Conservation (phyloP, 2,888 invertebrate genomes). For the Sericinus montela region DNA sequence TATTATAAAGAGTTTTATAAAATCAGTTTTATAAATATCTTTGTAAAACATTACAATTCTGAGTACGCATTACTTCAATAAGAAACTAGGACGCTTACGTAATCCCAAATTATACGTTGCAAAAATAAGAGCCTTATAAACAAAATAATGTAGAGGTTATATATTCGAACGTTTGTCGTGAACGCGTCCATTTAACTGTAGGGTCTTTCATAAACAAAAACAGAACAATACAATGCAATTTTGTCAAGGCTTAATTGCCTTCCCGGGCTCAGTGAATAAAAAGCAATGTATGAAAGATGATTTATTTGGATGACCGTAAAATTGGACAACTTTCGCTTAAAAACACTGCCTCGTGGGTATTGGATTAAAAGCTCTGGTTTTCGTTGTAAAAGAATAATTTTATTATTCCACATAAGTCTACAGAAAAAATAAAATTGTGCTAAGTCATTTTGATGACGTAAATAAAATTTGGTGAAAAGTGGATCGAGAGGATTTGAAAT, state of each 20-base stretch:
- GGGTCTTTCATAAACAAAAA: neutral
- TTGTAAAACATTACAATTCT: too few relatives aligned
- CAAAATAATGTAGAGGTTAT: neutral
- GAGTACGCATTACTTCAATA: too few relatives aligned
- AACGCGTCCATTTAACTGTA: slow-evolving; percentile 1
- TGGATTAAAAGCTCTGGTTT: neutral
- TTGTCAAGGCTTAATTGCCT: neutral
- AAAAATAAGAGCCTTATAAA: neutral
- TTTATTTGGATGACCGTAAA: neutral
- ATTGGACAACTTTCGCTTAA: neutral
- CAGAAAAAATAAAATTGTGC: too few relatives aligned
- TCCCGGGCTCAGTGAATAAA: neutral
- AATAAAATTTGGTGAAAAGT: too few relatives aligned
- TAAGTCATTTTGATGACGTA: too few relatives aligned
- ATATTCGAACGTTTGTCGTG: neutral
- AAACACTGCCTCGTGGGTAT: neutral
- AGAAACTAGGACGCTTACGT: too few relatives aligned
- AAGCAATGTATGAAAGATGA: neutral
- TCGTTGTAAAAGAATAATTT: too few relatives aligned
- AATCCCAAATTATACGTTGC: neutral
- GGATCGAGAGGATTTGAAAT: too few relatives aligned
- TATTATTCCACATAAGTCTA: too few relatives aligned
- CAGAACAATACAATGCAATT: slow-evolving; percentile 1
- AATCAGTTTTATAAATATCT: too few relatives aligned
- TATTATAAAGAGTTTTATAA: too few relatives aligned